These are phyloP conservation scores for Parazoanthus swiftii DNA, from an alignment of 92 coral and sea anemone genomes.

Conservation along the genomic window DNA sequence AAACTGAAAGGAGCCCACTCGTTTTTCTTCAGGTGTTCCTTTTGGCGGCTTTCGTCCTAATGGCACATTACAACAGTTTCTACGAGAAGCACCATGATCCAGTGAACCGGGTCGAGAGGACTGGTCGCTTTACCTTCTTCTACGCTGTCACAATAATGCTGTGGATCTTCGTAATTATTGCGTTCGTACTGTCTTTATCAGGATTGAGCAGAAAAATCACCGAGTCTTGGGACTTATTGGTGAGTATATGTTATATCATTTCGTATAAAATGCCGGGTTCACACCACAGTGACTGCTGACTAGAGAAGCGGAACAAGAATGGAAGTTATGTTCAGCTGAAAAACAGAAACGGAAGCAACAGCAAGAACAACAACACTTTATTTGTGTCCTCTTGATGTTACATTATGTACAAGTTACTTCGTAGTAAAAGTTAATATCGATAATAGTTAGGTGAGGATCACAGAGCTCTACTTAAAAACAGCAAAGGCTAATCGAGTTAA, in stretches of 20 bases:
- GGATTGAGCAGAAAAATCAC: constrained; percentile 35
- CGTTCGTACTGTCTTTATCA: constrained; percentile 40
- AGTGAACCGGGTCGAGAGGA: constrained; percentile 19
- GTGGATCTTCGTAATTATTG: constrained; percentile 40
- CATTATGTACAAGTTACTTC: too few species aligned
- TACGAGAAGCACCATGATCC: constrained; percentile 31
- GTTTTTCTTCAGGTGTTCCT: constrained; percentile 37
- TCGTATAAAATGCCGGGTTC: too few species aligned
- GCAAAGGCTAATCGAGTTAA: too few species aligned
- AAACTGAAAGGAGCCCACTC: background rate
- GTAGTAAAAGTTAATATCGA: too few species aligned
- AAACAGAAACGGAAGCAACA: too few species aligned
- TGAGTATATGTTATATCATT: background rate
- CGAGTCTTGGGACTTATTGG: constrained; percentile 43
- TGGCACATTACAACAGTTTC: constrained; percentile 45
- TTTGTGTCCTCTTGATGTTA: too few species aligned
- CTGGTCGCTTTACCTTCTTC: constrained; percentile 48
- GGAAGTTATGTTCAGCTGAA: too few species aligned
- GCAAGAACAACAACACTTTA: too few species aligned
- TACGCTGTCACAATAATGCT: constrained; percentile 36
- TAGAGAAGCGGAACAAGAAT: too few species aligned
- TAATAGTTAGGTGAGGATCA: too few species aligned
- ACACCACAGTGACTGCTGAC: too few species aligned
- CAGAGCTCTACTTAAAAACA: too few species aligned
- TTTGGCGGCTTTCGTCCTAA: constrained; percentile 41